Conservation (phyloP, 1,140 invertebrate genomes). For the Penaeus vannamei region DNA sequence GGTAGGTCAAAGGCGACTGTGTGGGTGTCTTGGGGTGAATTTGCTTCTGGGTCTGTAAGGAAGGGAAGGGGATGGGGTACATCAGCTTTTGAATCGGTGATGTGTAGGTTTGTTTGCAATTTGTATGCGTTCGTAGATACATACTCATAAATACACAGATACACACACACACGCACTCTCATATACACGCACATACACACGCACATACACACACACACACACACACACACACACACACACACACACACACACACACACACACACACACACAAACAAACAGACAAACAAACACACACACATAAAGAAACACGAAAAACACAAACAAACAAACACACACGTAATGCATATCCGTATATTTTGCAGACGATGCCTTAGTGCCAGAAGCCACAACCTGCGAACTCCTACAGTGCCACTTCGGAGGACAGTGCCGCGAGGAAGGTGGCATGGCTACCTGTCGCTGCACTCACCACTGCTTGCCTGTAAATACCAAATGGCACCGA, state of each 20-base stretch:
- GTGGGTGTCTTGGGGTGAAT: neutral
- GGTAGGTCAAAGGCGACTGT: slow-evolving; percentile 74
- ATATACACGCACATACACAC: slow-evolving; percentile 1
- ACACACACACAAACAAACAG: too few species aligned
- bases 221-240: neutral
- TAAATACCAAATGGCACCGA: neutral
- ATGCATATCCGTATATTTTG: neutral
- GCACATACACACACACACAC: neutral
- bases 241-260: neutral
- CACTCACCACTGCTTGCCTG: slow-evolving; percentile 62
- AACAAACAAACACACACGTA: neutral
- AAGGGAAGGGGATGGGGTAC: neutral
- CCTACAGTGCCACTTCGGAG: slow-evolving; percentile 63
- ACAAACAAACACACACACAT: neutral
- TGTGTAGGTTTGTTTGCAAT: neutral
- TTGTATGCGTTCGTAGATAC: slow-evolving; percentile 33
- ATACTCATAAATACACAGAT: slow-evolving; percentile 36
- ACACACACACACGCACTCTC: neutral
- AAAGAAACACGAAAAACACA: too few species aligned
- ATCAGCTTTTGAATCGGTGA: neutral
- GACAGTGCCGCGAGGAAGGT: slow-evolving; percentile 41
- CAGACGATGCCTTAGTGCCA: slow-evolving; percentile 62
- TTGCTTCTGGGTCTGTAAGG: neutral
- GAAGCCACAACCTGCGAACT: slow-evolving; percentile 59
- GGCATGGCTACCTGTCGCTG: slow-evolving; percentile 57